phyloP scores from a whole-genome alignment of 1,140 invertebrate species.

The Pteromalus puparum region DNA sequence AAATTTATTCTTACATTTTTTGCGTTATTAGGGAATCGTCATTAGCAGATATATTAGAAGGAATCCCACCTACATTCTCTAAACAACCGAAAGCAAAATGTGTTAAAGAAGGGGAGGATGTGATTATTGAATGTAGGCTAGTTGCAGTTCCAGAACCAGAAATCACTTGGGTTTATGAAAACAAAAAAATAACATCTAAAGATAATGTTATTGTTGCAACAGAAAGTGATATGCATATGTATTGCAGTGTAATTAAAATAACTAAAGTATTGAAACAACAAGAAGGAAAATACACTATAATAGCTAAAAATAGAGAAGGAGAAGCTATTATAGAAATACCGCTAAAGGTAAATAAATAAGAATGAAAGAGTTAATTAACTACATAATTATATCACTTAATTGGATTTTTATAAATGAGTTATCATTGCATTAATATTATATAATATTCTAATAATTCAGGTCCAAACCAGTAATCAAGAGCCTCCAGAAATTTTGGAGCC shows the following conservation, averaged over 20 bases:
- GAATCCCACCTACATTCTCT: conserved; percentile 94
- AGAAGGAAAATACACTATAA: conserved; percentile 91
- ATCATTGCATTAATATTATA: conserved; percentile 18
- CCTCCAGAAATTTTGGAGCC: conserved; percentile 89
- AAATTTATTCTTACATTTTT: neutral
- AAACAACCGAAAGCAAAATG: conserved; percentile 89
- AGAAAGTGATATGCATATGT: conserved; percentile 93
- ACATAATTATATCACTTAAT: too few species aligned
- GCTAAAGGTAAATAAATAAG: conserved; percentile 79
- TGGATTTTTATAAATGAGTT: neutral
- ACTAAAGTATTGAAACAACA: conserved; percentile 85
- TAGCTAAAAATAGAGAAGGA: conserved; percentile 92
- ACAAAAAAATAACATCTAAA: conserved; percentile 81
- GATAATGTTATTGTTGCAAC: conserved; percentile 83
- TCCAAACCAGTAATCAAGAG: conserved; percentile 84
- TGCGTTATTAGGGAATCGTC: conserved; percentile 85
- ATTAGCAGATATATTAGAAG: conserved; percentile 92
- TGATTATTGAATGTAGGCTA: conserved; percentile 88
- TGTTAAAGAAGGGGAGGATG: conserved; percentile 86
- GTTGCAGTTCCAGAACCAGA: conserved; percentile 94
- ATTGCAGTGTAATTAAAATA: conserved; percentile 87
- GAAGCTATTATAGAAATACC: conserved; percentile 89
- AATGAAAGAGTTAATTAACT: neutral
- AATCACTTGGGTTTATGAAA: conserved; percentile 88
- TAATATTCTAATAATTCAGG: conserved; percentile 62